Evolutionary conservation across 2,797 vertebrate species (phyloP), one percentile per base, ranked within the genome.

Genomic region (Phyllotis vaccarum): DNA sequence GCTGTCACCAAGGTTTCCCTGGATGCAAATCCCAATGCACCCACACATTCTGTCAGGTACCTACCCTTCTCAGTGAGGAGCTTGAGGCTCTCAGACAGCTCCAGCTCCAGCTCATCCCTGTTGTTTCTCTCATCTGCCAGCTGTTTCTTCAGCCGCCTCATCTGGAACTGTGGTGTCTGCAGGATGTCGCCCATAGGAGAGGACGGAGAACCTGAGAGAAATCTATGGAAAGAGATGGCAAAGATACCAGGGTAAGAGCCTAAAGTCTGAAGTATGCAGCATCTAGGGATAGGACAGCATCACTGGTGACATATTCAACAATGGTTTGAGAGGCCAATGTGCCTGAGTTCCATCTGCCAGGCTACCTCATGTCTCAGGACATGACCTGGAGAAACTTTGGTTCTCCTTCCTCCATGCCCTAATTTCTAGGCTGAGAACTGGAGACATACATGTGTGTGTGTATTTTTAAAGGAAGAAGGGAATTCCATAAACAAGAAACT

Each of bases 121-220:
- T 99, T 99, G 29, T 99, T 99, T 12, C 99, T 97, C 89, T 99
- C 99, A 0, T 98, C 98, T 0, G 98, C 98, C 93, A 99, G 97
- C 96, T 99, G 99, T 94, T 99, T 98, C 92, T 99, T 98, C 92
- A 99, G 97, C 49, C 98, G 98, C 43, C 99, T 99, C 97, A 99
- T 95, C 98, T 99, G 99, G 89, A 99, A 99, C 93, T 99, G 99
- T 0, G 99, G 99, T 0, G 99, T 99, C 98, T 99, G 99, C 98
- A 99, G 99, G 62, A 99, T 97, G 3, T 99, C 99, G n/a, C 99
- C 99, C 97, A 99, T 97, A 22, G 99, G 99, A 0, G 99, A 99
- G 10, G 97, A 98, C 0, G 98, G 98, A 8, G 98, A 86, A 16
- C 98, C 97, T 1, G 98, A 40, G 3, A 98, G 90, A 68, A 97